A percentile compares a stretch with the other conserved stretches of the same genome.
phyloP scores from a whole-genome alignment of 2,113 vertebrate genomes.

The Copsychus sechellarum region DNA sequence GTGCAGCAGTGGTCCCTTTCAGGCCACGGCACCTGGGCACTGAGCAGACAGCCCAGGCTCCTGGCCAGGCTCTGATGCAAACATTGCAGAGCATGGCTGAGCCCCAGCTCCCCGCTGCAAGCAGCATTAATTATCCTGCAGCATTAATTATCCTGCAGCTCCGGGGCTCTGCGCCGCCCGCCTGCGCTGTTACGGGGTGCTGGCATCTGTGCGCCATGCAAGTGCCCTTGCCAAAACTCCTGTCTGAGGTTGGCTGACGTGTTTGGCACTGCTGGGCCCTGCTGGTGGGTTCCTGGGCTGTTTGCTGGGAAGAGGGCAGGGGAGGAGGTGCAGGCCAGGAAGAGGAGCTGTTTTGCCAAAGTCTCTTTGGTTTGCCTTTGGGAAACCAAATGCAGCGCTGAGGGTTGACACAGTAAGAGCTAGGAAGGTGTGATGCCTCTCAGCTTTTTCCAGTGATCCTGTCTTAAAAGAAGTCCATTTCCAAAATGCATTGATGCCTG shows the following conservation, averaged over 20 bases:
- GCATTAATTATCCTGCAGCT: neutral
- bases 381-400: neutral
- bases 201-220: neutral
- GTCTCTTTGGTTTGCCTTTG: neutral
- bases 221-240: neutral
- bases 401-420: neutral
- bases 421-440: neutral
- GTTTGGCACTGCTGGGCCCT: neutral
- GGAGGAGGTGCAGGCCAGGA: neutral
- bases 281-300: fast-evolving
- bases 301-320: neutral
- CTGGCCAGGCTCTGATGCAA: neutral
- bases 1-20: neutral
- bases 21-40: neutral
- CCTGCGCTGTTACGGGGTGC: fast-evolving
- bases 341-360: neutral
- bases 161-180: neutral
- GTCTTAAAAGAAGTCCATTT: neutral
- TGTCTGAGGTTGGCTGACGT: neutral
- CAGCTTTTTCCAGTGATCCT: neutral
- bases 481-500: neutral
- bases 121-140: neutral
- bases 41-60: neutral
- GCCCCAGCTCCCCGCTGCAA: neutral
- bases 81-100: neutral